A percentile compares a stretch with the other conserved stretches of the same genome.
These are phyloP conservation scores for Dolomedes plantarius DNA, from an alignment of 2,888 invertebrate species.

Conservation along the genomic window DNA sequence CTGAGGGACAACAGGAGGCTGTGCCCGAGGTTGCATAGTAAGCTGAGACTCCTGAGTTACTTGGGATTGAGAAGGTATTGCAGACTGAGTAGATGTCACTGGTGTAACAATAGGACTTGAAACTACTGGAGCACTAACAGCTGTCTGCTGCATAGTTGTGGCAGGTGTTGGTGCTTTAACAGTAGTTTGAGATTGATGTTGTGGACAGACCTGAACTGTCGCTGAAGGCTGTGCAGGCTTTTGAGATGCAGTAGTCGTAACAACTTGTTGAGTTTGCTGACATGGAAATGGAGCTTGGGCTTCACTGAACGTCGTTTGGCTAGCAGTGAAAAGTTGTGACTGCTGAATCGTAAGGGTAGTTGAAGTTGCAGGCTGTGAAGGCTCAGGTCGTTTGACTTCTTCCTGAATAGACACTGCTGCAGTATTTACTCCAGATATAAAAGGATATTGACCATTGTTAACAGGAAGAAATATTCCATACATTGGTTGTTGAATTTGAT, in stretches of 20 bases:
- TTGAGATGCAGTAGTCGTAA: constrained; percentile 13
- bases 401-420: constrained; percentile 34
- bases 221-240: constrained; percentile 12
- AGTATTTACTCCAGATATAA: constrained; percentile 59
- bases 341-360: constrained; percentile 1
- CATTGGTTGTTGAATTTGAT: constrained; percentile 53
- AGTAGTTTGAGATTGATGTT: constrained; percentile 37
- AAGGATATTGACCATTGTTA: constrained; percentile 64
- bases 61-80: constrained; percentile 34
- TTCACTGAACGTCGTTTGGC: constrained; percentile 24
- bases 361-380: constrained; percentile 20
- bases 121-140: constrained; percentile 12
- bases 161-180: constrained; percentile 3
- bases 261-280: constrained; percentile 24
- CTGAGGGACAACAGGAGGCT: constrained; percentile 5
- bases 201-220: constrained; percentile 13
- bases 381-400: constrained; percentile 37
- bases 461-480: constrained; percentile 70
- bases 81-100: constrained; percentile 20
- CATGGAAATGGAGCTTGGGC: constrained; percentile 20
- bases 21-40: constrained; percentile 36
- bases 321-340: constrained; percentile 12
- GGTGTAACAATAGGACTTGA: background rate
- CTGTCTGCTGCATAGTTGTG: constrained; percentile 13
- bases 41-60: constrained; percentile 47